These are phyloP conservation scores for Cotesia congregata DNA, from an alignment of 2,888 invertebrate genomes.

Conservation along the genomic window DNA sequence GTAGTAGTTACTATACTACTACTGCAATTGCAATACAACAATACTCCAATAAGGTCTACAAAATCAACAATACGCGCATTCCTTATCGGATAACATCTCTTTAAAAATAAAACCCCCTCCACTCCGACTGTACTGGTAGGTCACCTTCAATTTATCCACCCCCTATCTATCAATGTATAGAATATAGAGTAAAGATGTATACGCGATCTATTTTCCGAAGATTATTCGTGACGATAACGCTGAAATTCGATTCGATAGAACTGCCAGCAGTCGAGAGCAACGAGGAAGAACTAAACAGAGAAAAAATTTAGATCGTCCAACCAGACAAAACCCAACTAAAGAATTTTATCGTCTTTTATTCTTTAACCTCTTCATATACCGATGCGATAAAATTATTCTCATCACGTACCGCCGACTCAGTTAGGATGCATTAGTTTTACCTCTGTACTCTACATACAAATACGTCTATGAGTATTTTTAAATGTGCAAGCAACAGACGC, in stretches of 20 bases:
- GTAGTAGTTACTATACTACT: neutral
- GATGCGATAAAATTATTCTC: conserved; percentile 48
- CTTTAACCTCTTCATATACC: conserved; percentile 16
- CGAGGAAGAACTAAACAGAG: neutral
- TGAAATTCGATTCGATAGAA: conserved; percentile 5
- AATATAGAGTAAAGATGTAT: neutral
- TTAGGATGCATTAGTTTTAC: conserved; percentile 55
- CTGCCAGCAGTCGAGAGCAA: conserved; percentile 6
- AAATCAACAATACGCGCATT: neutral
- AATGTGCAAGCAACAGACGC: conserved; percentile 44
- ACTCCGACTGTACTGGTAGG: neutral
- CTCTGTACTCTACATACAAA: neutral
- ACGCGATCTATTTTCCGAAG: neutral
- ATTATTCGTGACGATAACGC: conserved; percentile 8
- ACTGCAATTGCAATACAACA: neutral
- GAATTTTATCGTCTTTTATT: conserved; percentile 7
- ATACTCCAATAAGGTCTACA: neutral
- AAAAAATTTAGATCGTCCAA: conserved; percentile 8
- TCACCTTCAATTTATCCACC: neutral
- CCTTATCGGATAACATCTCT: neutral
- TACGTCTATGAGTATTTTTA: neutral
- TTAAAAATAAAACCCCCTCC: neutral
- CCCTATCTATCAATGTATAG: neutral
- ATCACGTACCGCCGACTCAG: conserved; percentile 55
- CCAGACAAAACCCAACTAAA: neutral